phyloP scores from a whole-genome alignment of 2,797 vertebrate species.

The Lophotriccus pileatus region DNA sequence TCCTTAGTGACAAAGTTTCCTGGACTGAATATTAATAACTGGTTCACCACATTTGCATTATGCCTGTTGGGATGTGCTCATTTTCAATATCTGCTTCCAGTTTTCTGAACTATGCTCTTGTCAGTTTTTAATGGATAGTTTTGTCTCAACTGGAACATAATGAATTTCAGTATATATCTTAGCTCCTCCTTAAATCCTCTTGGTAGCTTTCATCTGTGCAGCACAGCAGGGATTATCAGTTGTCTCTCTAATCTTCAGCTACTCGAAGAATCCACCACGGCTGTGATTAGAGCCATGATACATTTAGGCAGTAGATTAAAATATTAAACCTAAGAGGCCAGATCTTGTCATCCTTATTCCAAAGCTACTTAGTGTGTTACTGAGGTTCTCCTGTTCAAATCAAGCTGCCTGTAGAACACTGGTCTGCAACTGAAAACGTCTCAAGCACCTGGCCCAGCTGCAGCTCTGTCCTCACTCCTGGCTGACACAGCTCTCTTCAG shows the following conservation, averaged over 20 bases:
- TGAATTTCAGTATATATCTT: not conserved
- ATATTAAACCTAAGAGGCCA: not conserved
- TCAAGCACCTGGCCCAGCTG: not conserved
- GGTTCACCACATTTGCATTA: not conserved
- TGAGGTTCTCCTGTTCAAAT: not conserved
- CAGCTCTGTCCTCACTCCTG: not conserved
- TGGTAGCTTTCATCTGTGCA: not conserved
- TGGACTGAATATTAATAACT: not conserved
- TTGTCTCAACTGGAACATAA: not conserved
- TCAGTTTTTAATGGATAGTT: not conserved
- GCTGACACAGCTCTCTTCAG: not conserved
- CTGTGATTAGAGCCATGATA: not conserved
- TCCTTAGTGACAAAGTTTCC: not conserved
- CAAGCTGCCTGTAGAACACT: not conserved
- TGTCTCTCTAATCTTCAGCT: not conserved
- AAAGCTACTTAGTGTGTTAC: not conserved
- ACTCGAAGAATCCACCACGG: accelerated
- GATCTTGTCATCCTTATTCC: not conserved
- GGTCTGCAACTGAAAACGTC: not conserved
- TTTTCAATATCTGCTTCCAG: not conserved
- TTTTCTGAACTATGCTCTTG: not conserved
- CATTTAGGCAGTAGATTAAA: not conserved
- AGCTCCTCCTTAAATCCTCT: not conserved
- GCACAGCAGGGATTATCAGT: not conserved
- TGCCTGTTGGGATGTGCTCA: not conserved